Conservation (phyloP, 2,888 invertebrate genomes). For the Reticulitermes lucifugus region DNA sequence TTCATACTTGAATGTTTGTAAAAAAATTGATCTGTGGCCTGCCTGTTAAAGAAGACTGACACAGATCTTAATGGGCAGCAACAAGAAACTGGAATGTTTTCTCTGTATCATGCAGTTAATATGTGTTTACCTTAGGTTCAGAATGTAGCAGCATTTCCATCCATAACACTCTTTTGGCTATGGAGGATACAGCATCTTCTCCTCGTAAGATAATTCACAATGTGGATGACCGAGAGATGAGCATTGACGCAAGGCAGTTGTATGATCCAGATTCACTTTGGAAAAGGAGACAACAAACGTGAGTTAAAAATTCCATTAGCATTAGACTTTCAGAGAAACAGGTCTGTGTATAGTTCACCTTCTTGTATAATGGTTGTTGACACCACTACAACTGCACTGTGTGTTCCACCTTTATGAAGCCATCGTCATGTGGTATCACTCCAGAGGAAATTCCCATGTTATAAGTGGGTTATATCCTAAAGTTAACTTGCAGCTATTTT, state of each 20-base stretch:
- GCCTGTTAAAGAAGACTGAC: too few relatives aligned
- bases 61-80: too few relatives aligned
- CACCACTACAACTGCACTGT: too few relatives aligned
- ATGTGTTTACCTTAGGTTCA: constrained; percentile 42
- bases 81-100: too few relatives aligned
- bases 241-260: constrained; percentile 84
- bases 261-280: constrained; percentile 91
- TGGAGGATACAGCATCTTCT: constrained; percentile 67
- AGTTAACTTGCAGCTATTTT: too few relatives aligned
- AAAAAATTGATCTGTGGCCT: too few relatives aligned
- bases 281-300: constrained; percentile 79
- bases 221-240: constrained; percentile 69
- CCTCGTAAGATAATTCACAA: constrained; percentile 56
- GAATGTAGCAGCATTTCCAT: constrained; percentile 78
- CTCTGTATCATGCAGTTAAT: neutral
- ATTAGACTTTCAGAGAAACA: neutral
- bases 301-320: neutral
- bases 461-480: too few relatives aligned
- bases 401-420: too few relatives aligned
- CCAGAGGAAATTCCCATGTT: too few relatives aligned
- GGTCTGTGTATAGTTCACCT: neutral
- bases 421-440: too few relatives aligned
- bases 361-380: too few relatives aligned
- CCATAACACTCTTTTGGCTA: constrained; percentile 81
- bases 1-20: too few relatives aligned